A percentile compares a stretch with the other conserved stretches of the same genome.
phyloP scores from a whole-genome alignment of 2,888 invertebrate species.

The Brenthis daphne region DNA sequence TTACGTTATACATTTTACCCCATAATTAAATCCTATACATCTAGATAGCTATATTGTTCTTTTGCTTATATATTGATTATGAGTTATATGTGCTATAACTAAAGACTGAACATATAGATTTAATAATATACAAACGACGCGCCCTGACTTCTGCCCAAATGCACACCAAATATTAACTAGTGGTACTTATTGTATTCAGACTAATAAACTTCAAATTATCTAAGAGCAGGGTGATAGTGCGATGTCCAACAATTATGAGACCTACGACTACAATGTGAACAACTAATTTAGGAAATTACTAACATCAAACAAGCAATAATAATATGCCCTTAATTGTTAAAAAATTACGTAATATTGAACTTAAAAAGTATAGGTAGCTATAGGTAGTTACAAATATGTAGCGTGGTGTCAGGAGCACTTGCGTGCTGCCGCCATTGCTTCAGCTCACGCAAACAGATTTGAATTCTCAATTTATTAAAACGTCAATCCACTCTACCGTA shows the following conservation, averaged over 20 bases:
- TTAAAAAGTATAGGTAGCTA: slow-evolving; percentile 5
- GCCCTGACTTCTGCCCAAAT: too few relatives aligned
- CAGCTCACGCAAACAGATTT: slow-evolving; percentile 52
- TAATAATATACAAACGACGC: too few relatives aligned
- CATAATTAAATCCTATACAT: slow-evolving; percentile 61
- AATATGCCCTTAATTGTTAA: not conserved
- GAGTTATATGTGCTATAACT: not conserved
- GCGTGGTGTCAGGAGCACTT: slow-evolving; percentile 52
- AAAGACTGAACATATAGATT: too few relatives aligned
- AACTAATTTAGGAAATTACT: not conserved
- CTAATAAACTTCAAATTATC: too few relatives aligned
- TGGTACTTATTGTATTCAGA: too few relatives aligned
- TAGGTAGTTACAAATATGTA: slow-evolving; percentile 38
- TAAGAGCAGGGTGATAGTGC: too few relatives aligned
- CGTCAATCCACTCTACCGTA: slow-evolving; percentile 27
- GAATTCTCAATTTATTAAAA: slow-evolving; percentile 46
- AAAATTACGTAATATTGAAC: slow-evolving; percentile 25
- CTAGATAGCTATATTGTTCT: slow-evolving; percentile 1
- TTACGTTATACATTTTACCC: slow-evolving; percentile 64
- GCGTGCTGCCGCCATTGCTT: slow-evolving; percentile 61
- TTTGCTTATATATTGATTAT: slow-evolving; percentile 1
- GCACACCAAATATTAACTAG: too few relatives aligned
- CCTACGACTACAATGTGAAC: too few relatives aligned
- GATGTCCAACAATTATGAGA: too few relatives aligned
- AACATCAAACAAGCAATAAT: not conserved